These are phyloP conservation scores for Chelidonichthys spinosus DNA, from an alignment of 2,797 vertebrate species.

Conservation along the genomic window DNA sequence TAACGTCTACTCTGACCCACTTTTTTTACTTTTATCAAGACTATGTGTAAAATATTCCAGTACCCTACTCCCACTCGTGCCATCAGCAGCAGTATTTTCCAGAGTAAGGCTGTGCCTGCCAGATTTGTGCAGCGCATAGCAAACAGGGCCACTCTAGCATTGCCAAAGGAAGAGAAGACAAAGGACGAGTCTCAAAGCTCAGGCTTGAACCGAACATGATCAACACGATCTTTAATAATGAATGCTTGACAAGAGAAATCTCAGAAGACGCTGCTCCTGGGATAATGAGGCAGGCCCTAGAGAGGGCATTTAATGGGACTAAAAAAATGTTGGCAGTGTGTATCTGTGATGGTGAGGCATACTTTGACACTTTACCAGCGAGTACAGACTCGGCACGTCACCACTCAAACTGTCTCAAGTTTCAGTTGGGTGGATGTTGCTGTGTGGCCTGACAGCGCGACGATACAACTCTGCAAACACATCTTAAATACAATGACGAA, in stretches of 20 bases:
- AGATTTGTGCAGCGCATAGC: constrained; percentile 56
- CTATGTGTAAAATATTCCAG: background rate
- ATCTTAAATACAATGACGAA: background rate
- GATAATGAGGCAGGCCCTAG: constrained; percentile 79
- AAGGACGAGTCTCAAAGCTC: constrained; percentile 63
- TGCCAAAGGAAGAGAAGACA: constrained; percentile 55
- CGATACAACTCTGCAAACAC: background rate
- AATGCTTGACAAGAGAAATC: constrained; percentile 80
- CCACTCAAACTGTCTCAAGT: constrained; percentile 27
- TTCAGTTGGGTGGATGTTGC: constrained; percentile 18
- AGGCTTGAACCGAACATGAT: constrained; percentile 74
- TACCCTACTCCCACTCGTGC: constrained; percentile 5
- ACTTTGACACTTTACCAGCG: constrained; percentile 72
- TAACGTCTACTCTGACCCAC: constrained; percentile 6
- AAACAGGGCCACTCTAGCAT: constrained; percentile 54
- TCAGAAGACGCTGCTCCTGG: constrained; percentile 74
- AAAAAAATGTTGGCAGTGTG: constrained; percentile 60
- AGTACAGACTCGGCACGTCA: constrained; percentile 64
- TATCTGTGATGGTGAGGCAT: constrained; percentile 71
- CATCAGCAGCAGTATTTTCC: constrained; percentile 31
- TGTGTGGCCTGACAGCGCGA: background rate
- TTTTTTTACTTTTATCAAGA: constrained; percentile 10
- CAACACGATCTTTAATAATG: constrained; percentile 84
- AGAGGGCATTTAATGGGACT: constrained; percentile 68
- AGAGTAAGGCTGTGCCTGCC: constrained; percentile 35